Evolutionary conservation across 2,113 vertebrate genomes (phyloP).

Genomic region (Campylomormyrus tamandua): DNA sequence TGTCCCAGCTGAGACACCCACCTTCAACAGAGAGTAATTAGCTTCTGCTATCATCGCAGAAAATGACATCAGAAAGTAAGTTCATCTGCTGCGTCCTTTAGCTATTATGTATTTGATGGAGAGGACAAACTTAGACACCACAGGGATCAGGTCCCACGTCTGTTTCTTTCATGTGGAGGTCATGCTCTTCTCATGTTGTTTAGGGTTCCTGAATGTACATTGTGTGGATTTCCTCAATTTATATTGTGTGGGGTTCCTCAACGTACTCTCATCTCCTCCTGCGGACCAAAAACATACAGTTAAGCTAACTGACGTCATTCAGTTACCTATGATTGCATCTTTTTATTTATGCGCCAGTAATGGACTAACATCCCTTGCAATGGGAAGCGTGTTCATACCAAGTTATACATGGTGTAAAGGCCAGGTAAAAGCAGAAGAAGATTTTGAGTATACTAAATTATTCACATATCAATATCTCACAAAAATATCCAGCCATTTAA

Average conservation of each 20-base stretch:
- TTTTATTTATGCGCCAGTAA: background rate
- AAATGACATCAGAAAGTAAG: background rate
- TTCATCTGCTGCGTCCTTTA: background rate
- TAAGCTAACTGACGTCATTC: background rate
- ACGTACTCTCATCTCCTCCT: background rate
- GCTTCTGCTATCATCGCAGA: background rate
- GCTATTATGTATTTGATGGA: background rate
- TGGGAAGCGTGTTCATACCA: background rate
- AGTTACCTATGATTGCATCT: background rate
- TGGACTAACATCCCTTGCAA: background rate
- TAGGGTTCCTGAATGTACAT: background rate
- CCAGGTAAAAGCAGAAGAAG: background rate
- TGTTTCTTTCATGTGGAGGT: background rate
- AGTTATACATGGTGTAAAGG: background rate
- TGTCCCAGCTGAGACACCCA: background rate
- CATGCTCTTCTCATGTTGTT: background rate
- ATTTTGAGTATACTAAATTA: background rate
- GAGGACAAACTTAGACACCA: background rate
- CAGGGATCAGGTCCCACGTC: background rate
- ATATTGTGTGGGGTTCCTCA: no score
- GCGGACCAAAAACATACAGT: background rate
- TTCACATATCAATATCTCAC: background rate
- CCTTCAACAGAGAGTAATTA: background rate
- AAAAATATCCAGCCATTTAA: background rate
- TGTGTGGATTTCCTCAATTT: background rate